A percentile compares a stretch with the other conserved stretches of the same genome.
Evolutionary conservation across 92 coral and sea anemone species (phyloP).

Genomic region (Epizoanthus fatuus): DNA sequence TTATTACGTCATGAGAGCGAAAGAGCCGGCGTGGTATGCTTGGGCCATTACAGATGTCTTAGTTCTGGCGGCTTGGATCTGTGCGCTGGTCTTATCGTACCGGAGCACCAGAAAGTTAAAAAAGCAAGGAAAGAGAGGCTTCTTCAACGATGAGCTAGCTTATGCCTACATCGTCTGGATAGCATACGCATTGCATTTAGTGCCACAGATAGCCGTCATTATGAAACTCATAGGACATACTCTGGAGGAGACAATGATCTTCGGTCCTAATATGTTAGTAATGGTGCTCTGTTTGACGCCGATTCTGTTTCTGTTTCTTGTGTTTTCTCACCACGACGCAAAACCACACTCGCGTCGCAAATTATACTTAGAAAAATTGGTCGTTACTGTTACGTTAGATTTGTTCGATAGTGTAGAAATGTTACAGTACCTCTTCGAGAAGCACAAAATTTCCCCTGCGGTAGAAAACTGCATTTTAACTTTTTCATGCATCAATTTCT

Average conservation of each 20-base stretch:
- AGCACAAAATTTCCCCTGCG: slow-evolving; percentile 35
- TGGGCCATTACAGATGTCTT: slow-evolving; percentile 83
- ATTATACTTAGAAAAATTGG: slow-evolving; percentile 82
- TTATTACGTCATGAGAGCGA: slow-evolving; percentile 67
- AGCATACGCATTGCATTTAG: slow-evolving; percentile 80
- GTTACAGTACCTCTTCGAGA: slow-evolving; percentile 80
- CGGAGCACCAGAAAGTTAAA: slow-evolving; percentile 57
- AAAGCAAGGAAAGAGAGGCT: slow-evolving; percentile 24
- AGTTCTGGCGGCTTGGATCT: slow-evolving; percentile 72
- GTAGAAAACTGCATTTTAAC: slow-evolving; percentile 69
- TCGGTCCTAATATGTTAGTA: slow-evolving; percentile 79
- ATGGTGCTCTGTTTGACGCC: slow-evolving; percentile 74
- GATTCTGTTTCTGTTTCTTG: slow-evolving; percentile 57
- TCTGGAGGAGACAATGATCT: slow-evolving; percentile 62
- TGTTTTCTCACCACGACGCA: slow-evolving; percentile 84
- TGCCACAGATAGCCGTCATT: slow-evolving; percentile 84
- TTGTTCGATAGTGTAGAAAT: slow-evolving; percentile 91
- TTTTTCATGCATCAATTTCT: slow-evolving; percentile 83
- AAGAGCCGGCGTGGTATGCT: slow-evolving; percentile 65
- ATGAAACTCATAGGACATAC: slow-evolving; percentile 65
- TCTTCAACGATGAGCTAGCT: slow-evolving; percentile 68
- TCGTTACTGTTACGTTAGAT: slow-evolving; percentile 83
- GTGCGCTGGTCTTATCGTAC: slow-evolving; percentile 77
- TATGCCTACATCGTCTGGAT: slow-evolving; percentile 86
- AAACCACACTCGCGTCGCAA: slow-evolving; percentile 76